These are phyloP conservation scores for Girardinichthys multiradiatus DNA, from an alignment of 2,113 vertebrate species.

Conservation along the genomic window DNA sequence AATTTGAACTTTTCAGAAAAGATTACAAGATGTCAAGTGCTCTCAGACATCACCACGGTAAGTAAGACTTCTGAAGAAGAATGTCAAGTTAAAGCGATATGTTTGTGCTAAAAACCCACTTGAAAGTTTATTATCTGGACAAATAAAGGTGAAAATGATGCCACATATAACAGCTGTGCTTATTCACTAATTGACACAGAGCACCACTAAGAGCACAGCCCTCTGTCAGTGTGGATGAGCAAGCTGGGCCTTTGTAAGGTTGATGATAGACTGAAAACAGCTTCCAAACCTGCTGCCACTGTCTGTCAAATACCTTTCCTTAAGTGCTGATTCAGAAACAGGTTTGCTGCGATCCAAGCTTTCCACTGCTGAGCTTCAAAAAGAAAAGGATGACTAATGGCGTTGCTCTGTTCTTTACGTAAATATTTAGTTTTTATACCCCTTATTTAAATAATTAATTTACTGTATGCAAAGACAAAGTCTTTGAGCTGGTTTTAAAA, in stretches of 20 bases:
- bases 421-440: not conserved
- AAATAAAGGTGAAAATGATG: not conserved
- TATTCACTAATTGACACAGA: not conserved
- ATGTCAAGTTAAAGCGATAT: too few species aligned
- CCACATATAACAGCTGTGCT: slow-evolving; percentile 1
- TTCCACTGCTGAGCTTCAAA: too few species aligned
- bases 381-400: too few species aligned
- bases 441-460: not conserved
- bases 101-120: too few species aligned
- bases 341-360: not conserved
- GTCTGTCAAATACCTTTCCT: not conserved
- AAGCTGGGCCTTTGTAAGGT: not conserved
- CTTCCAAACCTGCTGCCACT: not conserved
- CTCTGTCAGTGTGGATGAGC: not conserved
- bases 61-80: too few species aligned
- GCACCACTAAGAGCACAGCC: not conserved
- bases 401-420: too few species aligned
- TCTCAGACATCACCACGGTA: too few species aligned
- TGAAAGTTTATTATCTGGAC: too few species aligned
- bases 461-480: not conserved
- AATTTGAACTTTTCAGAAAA: too few species aligned
- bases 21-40: too few species aligned
- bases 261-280: not conserved
- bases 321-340: not conserved
- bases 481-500: not conserved